These are phyloP conservation scores for Harpagus bidentatus DNA, from an alignment of 2,113 vertebrate genomes.

Conservation along the genomic window DNA sequence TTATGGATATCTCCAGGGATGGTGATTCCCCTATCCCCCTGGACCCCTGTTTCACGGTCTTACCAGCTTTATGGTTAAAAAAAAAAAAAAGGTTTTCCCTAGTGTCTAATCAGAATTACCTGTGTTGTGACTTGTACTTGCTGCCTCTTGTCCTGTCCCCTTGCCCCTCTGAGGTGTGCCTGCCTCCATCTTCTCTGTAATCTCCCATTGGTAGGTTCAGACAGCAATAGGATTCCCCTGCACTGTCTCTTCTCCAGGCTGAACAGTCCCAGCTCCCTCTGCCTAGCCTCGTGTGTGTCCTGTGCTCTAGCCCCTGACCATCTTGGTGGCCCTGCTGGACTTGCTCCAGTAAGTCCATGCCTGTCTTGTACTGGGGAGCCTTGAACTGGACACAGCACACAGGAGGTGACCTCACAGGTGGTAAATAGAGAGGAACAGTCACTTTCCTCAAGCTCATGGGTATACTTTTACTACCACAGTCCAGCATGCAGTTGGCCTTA, in stretches of 20 bases:
- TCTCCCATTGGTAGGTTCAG: not conserved
- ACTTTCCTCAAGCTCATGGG: not conserved
- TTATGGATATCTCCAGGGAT: not conserved
- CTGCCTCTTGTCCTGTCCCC: not conserved
- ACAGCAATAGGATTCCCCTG: not conserved
- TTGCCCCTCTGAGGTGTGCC: not conserved
- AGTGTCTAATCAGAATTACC: not conserved
- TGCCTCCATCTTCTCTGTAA: not conserved
- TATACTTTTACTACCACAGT: not conserved
- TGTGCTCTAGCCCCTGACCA: not conserved
- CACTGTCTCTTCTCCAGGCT: not conserved
- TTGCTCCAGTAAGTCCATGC: not conserved
- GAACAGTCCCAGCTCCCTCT: not conserved
- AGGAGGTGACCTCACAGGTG: not conserved
- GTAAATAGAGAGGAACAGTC: not conserved
- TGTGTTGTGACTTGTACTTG: accelerated
- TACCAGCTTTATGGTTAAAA: not conserved
- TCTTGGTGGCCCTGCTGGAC: not conserved
- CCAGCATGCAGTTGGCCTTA: not conserved
- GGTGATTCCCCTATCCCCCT: not conserved
- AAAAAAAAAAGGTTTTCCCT: not conserved
- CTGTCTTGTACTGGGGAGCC: not conserved
- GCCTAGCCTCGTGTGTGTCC: not conserved
- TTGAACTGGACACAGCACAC: not conserved
- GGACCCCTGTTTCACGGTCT: not conserved